phyloP scores from a whole-genome alignment of 1,140 invertebrate genomes.

The Whitmania pigra region DNA sequence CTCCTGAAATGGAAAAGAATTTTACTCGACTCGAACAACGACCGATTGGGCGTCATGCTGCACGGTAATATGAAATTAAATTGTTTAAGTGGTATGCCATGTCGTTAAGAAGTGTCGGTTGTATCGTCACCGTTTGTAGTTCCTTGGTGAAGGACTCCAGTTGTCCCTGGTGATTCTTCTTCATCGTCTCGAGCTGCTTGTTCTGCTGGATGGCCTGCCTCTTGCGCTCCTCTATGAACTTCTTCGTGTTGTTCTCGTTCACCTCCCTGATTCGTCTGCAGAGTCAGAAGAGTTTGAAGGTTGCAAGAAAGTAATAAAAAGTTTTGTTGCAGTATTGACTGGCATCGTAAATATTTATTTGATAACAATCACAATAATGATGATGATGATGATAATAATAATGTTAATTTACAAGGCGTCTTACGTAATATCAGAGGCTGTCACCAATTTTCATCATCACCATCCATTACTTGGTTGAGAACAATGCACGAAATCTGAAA shows the following conservation, averaged over 20 bases:
- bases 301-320: neutral
- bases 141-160: slow-evolving; percentile 76
- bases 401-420: too few species aligned
- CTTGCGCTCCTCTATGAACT: slow-evolving; percentile 93
- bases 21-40: neutral
- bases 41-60: too few species aligned
- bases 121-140: slow-evolving; percentile 60
- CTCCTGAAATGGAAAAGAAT: neutral
- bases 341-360: neutral
- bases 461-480: neutral
- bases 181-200: slow-evolving; percentile 83
- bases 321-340: neutral
- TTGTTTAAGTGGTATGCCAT: too few species aligned
- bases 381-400: too few species aligned
- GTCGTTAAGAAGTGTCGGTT: too few species aligned
- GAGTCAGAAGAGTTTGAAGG: neutral
- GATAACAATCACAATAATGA: too few species aligned
- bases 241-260: slow-evolving; percentile 96
- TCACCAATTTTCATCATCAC: neutral
- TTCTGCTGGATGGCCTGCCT: slow-evolving; percentile 71
- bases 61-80: too few species aligned
- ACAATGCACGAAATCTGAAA: neutral
- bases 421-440: too few species aligned
- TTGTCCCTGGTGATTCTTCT: slow-evolving; percentile 80
- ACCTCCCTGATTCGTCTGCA: slow-evolving; percentile 65